Percentiles rank a stretch among this genome's conserved stretches.
These are phyloP conservation scores for Hetaerina americana DNA, from an alignment of 1,140 invertebrate genomes.

Conservation along the genomic window DNA sequence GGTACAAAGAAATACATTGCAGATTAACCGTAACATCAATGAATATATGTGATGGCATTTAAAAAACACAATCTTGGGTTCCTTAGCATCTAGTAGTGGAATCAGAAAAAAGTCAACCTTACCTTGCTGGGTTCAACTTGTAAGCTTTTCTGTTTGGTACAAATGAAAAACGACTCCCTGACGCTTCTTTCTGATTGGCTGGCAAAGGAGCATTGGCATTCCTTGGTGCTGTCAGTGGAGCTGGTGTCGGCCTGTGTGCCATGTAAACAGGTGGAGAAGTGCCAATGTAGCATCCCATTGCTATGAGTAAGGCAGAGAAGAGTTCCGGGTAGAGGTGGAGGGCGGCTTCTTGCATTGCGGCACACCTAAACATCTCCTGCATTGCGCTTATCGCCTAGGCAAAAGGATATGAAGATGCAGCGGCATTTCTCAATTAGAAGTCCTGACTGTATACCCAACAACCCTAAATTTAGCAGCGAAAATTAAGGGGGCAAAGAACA, in stretches of 20 bases:
- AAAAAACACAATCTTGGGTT: no score
- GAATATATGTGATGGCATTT: no score
- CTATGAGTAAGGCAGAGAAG: slow-evolving; percentile 46
- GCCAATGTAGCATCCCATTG: slow-evolving; percentile 47
- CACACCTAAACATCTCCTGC: slow-evolving; percentile 42
- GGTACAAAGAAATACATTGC: no score
- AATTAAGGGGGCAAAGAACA: no score
- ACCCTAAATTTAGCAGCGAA: no score
- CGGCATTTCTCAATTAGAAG: no score
- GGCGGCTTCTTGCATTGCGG: slow-evolving; percentile 32
- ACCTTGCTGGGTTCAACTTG: slow-evolving; percentile 45
- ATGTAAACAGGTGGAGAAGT: slow-evolving; percentile 38
- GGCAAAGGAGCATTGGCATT: neutral
- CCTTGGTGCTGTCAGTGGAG: neutral
- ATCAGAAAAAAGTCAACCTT: no score
- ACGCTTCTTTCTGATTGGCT: slow-evolving; percentile 35
- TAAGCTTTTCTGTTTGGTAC: slow-evolving; percentile 50
- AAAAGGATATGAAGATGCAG: no score
- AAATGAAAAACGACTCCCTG: slow-evolving; percentile 42
- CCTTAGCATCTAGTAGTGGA: no score
- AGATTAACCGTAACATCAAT: no score
- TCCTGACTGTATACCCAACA: no score
- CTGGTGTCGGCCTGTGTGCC: neutral
- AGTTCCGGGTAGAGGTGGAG: slow-evolving; percentile 42
- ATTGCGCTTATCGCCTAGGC: slow-evolving; percentile 43